These are phyloP conservation scores for Platycheirus albimanus DNA, from an alignment of 2,888 invertebrate species.

Conservation along the genomic window DNA sequence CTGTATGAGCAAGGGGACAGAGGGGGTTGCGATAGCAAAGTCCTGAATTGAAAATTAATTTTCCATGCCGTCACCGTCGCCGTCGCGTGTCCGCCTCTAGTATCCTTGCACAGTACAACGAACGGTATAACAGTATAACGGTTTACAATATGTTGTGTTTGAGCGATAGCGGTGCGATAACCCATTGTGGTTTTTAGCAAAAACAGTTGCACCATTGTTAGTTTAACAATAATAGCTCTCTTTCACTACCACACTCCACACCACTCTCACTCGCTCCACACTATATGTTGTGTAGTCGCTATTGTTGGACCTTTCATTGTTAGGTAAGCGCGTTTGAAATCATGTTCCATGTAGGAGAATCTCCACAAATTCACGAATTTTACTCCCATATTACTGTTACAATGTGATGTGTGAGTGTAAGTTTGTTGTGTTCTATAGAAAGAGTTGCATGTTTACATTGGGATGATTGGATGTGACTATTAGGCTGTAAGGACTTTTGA, in stretches of 20 bases:
- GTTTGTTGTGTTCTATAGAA: not conserved
- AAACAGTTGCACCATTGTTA: conserved; percentile 68
- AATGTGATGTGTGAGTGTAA: conserved; percentile 14
- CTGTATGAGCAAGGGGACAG: not conserved
- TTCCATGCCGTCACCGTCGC: conserved; percentile 56
- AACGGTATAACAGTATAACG: not conserved
- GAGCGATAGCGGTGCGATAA: conserved; percentile 49
- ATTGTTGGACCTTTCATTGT: conserved; percentile 29
- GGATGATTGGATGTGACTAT: conserved; percentile 34
- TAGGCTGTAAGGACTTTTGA: not conserved
- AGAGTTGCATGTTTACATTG: conserved; percentile 9
- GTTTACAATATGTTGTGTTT: conserved; percentile 45
- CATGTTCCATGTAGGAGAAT: conserved; percentile 20
- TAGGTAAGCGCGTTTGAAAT: conserved; percentile 29
- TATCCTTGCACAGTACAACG: too few relatives aligned
- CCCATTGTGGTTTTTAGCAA: conserved; percentile 68
- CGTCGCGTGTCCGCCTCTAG: conserved; percentile 52
- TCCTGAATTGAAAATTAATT: conserved; percentile 67
- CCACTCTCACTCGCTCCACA: not conserved
- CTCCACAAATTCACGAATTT: conserved; percentile 34
- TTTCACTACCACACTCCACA: conserved; percentile 2
- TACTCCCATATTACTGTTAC: not conserved
- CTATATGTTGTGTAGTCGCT: not conserved
- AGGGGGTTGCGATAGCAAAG: too few relatives aligned
- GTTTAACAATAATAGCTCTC: conserved; percentile 55